Base-by-base conservation (phyloP, 2,888 invertebrate species). In the Actias luna region DNA sequence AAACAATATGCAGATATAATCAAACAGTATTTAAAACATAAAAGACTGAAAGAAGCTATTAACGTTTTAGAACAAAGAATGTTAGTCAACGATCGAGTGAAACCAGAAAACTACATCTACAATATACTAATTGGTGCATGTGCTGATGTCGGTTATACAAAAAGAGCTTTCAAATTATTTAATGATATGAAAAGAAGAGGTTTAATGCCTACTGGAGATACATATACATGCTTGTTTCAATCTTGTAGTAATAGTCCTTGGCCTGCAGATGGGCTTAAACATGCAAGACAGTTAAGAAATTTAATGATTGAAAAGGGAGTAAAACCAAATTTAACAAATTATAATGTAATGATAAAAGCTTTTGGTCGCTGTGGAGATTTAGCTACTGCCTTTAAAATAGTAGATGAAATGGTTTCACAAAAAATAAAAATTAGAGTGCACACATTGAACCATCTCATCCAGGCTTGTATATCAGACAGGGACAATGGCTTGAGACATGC, bases 311-410 rank as follows among this genome's bases (percentile, higher is more conserved):
- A 96, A 72, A 96, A 95, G 74, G 93, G 94, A 8, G 88, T 95
- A 68, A 92, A 94, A 68, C 95, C 96, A 3, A 97, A 97, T 80
- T 83, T 94, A 1, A 94, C 95, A 8, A 97, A 96, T 77, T 98
- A 97, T 78, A 96, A 98, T 92, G 95, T 96, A 3, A 96, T 98
- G 96, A 97, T 98, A 36, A 98, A 98, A 92, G 97, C 98, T 1
- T 99, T 97, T 89, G 98, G 97, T 0, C 93, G 96, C 65, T 96
- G 96, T 85, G 96, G 96, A 0, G 96, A 97, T 81, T 80, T 97
- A 22, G 78, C 94, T 64, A 95, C 94, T 42, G 97, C 98, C 1
- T 98, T 98, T 84, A 81, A 93, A 78, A 83, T 98, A 63, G 96
- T 96, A 1, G 98, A 99, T 89, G 97, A 98, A 92, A 97, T 98